These are phyloP conservation scores for Tragopan temminckii DNA, from an alignment of 2,797 vertebrate species.

Conservation along the genomic window DNA sequence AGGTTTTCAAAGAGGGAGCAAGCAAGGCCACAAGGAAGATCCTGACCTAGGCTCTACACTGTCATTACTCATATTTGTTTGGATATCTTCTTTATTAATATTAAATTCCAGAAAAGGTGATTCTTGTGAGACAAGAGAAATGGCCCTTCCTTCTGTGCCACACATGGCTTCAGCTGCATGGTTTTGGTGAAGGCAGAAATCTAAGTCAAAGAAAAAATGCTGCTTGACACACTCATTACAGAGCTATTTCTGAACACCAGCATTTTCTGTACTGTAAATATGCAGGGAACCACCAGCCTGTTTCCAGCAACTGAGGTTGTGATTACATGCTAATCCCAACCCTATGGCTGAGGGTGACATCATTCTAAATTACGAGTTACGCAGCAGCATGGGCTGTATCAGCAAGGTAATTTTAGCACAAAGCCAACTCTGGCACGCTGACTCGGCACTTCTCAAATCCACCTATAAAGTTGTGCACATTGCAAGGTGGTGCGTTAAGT, in stretches of 20 bases:
- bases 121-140: slow-evolving; percentile 2
- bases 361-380: slow-evolving; percentile 32
- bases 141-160: background rate
- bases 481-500: background rate
- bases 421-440: background rate
- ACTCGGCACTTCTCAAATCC: slow-evolving; percentile 4
- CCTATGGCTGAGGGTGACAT: slow-evolving; percentile 1
- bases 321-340: slow-evolving; percentile 53
- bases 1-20: background rate
- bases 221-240: slow-evolving; percentile 9
- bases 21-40: background rate
- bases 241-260: slow-evolving; percentile 13
- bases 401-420: slow-evolving; percentile 25
- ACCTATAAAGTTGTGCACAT: background rate
- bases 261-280: background rate
- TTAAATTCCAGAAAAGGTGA: background rate
- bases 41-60: background rate
- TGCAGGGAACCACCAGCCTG: background rate
- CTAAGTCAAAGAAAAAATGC: background rate
- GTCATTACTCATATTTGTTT: background rate
- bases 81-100: background rate
- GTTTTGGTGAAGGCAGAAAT: slow-evolving; percentile 30
- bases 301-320: slow-evolving; percentile 11
- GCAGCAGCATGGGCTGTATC: background rate
- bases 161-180: background rate